Base-by-base conservation (phyloP, 53 echinoderm and acorn worm species). In the Crossaster papposus region DNA sequence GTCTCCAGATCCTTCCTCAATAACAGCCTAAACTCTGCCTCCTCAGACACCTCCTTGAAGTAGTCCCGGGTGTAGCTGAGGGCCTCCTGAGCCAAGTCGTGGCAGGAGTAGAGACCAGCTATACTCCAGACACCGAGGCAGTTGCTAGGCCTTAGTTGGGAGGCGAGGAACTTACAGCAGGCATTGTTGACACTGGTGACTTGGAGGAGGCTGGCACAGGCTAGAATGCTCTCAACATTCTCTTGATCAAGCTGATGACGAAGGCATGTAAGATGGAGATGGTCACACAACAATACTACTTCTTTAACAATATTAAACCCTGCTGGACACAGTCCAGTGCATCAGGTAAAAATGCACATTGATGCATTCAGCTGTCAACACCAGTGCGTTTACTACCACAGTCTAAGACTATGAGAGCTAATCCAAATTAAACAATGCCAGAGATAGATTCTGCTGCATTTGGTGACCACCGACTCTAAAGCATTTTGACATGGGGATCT, bases 101-200 rank as follows among this genome's bases (percentile, higher is more conserved):
- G 75, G 65, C 89, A 77, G 35, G 89, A 65, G 44, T 92, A 88
- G 30, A 82, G 33, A 30, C 63, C 26, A 28, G 92, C 92, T 34
- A 92, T 72, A 11, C 81, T 82, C 77, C 82, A 75, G 50, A 92
- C 82, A 30, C 92, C 92, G 6, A 92, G 55, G 77, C 89, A 89
- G 77, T 92, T 92, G 51, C 28, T 64, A 11, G 89, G 77, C 2
- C 74, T 55, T 10, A 89, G 89, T 38, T 77, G 77, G 26, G 77
- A 44, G 62, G 89, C 74, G 29, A 92, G 64, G 65, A 82, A 92
- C 15, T 58, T 31, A 72, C 81, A 81, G 89, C 92, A 92, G 9
- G 92, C 83, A 35, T 72, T 81, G 77, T 32, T 35, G 4, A 92
- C 89, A 30, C 89, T 80, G 26, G 89, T 64, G 28, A 92, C 71